Evolutionary conservation across 2,797 vertebrate genomes (phyloP).

Genomic region (Harpagifer antarcticus): DNA sequence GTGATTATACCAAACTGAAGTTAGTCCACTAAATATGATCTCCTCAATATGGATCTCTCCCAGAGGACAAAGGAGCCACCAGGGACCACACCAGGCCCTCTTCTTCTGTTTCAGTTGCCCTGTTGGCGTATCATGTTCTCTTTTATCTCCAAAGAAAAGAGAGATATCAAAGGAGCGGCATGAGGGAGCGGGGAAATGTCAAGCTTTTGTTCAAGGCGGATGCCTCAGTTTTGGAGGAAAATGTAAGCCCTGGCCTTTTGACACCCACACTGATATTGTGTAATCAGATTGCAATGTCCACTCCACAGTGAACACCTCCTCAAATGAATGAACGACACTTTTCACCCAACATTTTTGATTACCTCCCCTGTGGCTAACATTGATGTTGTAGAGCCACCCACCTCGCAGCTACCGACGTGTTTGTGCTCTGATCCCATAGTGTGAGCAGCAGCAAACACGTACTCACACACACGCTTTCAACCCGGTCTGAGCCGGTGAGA

Average conservation of each 20-base stretch:
- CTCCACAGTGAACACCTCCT: slow-evolving; percentile 68
- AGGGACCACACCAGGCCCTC: slow-evolving; percentile 28
- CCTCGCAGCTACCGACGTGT: slow-evolving; percentile 48
- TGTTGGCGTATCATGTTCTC: slow-evolving; percentile 24
- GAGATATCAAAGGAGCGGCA: slow-evolving; percentile 42
- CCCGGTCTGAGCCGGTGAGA: slow-evolving; percentile 72
- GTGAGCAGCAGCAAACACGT: slow-evolving; percentile 10
- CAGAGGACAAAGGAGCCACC: slow-evolving; percentile 13
- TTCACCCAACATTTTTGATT: slow-evolving; percentile 68
- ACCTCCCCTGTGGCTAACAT: slow-evolving; percentile 68
- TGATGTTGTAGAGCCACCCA: slow-evolving; percentile 70
- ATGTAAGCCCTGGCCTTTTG: slow-evolving; percentile 57
- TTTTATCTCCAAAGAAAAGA: slow-evolving; percentile 40
- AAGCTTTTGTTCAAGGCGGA: slow-evolving; percentile 54
- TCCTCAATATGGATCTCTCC: background rate
- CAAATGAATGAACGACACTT: slow-evolving; percentile 61
- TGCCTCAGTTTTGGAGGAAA: slow-evolving; percentile 54
- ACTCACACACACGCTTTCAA: slow-evolving; percentile 38
- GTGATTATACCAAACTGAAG: background rate
- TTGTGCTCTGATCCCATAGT: slow-evolving; percentile 61
- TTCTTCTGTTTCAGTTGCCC: slow-evolving; percentile 25
- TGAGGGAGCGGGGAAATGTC: slow-evolving; percentile 57
- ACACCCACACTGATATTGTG: slow-evolving; percentile 57
- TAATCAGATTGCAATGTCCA: slow-evolving; percentile 72
- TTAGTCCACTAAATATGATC: background rate